Evolutionary conservation across 2,888 invertebrate species (phyloP).

Genomic region (Plebejus anna): DNA sequence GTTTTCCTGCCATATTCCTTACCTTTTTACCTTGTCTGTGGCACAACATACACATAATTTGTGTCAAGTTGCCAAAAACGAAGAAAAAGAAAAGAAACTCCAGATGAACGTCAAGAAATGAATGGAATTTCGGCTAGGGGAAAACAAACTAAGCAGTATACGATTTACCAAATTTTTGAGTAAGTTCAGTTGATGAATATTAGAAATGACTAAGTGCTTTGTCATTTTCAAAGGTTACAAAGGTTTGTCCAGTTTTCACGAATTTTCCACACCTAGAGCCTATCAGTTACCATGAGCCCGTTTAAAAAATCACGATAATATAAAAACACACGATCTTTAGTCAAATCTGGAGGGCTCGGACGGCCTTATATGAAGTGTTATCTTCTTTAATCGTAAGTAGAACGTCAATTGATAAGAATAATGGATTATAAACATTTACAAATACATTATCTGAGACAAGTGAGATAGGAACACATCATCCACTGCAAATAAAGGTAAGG

Average conservation of each 20-base stretch:
- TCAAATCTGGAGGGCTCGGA: not conserved
- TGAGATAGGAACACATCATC: slow-evolving; percentile 17
- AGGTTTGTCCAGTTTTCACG: not conserved
- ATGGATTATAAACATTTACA: slow-evolving; percentile 22
- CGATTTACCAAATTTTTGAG: not conserved
- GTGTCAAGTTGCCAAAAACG: too few species aligned
- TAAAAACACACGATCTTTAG: slow-evolving; percentile 7
- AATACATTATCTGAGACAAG: slow-evolving; percentile 11
- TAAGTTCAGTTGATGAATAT: not conserved
- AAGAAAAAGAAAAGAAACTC: too few species aligned
- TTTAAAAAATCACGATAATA: slow-evolving; percentile 16
- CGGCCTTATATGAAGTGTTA: slow-evolving; percentile 2
- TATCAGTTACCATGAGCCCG: slow-evolving; percentile 9
- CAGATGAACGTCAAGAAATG: not conserved
- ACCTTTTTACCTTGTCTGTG: too few species aligned
- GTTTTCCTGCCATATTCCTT: too few species aligned
- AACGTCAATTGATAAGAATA: slow-evolving; percentile 22
- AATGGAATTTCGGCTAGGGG: not conserved
- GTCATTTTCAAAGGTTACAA: not conserved
- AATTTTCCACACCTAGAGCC: not conserved
- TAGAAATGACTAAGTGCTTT: not conserved
- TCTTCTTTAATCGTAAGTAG: slow-evolving; percentile 22
- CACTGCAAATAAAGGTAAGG: not conserved
- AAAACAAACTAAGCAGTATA: not conserved
- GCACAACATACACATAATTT: too few species aligned